phyloP scores from a whole-genome alignment of 2,888 invertebrate genomes.

The Blomia tropicalis region DNA sequence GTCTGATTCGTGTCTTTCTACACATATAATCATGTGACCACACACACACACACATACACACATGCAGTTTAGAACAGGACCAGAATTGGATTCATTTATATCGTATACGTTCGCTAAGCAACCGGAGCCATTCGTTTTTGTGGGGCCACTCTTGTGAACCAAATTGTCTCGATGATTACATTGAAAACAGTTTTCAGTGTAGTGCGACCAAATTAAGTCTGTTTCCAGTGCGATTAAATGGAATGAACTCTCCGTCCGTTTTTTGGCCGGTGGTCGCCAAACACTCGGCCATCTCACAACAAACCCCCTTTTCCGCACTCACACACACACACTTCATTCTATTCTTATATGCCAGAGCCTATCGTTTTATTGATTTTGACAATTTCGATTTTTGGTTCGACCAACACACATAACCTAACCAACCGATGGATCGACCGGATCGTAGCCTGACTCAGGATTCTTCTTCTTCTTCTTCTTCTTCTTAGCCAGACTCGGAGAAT shows the following conservation, averaged over 20 bases:
- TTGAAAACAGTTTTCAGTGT: neutral
- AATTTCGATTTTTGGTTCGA: conserved; percentile 13
- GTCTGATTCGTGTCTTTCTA: too few species aligned
- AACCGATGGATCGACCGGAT: neutral
- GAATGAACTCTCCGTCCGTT: conserved; percentile 7
- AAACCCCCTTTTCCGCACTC: neutral
- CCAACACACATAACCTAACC: neutral
- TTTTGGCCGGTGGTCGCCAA: neutral
- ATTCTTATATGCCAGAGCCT: neutral
- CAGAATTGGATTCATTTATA: too few species aligned
- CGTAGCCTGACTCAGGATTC: too few species aligned
- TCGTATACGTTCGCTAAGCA: too few species aligned
- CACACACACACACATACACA: too few species aligned
- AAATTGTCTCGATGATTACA: conserved; percentile 15
- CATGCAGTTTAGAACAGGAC: too few species aligned
- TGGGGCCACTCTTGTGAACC: too few species aligned
- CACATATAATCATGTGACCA: too few species aligned
- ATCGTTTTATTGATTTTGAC: conserved; percentile 16
- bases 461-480: too few species aligned
- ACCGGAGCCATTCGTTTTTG: too few species aligned
- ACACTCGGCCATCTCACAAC: neutral
- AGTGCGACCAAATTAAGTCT: conserved; percentile 4
- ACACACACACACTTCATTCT: too few species aligned
- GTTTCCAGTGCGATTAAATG: conserved; percentile 20
- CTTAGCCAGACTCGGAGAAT: too few species aligned